These are phyloP conservation scores for Clepsis dumicolana DNA, from an alignment of 2,888 invertebrate genomes.

Conservation along the genomic window DNA sequence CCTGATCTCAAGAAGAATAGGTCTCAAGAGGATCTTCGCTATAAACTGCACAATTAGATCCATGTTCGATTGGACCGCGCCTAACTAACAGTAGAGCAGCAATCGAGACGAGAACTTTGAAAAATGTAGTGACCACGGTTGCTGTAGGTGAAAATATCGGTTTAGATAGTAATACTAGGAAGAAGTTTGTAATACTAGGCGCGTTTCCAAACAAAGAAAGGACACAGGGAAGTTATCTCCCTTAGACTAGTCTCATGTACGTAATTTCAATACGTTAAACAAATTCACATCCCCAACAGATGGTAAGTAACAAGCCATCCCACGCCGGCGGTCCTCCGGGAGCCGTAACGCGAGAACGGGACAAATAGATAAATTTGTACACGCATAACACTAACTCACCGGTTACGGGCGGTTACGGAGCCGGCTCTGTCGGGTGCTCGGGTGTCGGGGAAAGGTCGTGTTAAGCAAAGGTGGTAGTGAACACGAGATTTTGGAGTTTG, in stretches of 20 bases:
- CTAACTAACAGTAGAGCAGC: no score
- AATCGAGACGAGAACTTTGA: no score
- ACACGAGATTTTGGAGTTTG: background rate
- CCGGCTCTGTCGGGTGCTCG: no score
- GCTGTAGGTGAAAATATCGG: no score
- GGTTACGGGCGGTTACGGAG: background rate
- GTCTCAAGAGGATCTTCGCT: no score
- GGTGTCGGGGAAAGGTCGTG: background rate
- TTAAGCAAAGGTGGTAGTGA: background rate
- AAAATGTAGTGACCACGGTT: no score
- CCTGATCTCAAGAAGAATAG: no score
- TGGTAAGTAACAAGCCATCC: slow-evolving; percentile 29
- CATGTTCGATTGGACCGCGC: no score
- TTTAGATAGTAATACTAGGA: no score
- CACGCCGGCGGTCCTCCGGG: slow-evolving; percentile 58
- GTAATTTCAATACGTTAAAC: background rate
- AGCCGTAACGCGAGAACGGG: slow-evolving; percentile 69
- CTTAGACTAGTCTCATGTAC: background rate
- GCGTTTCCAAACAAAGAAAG: background rate
- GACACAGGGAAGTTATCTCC: background rate
- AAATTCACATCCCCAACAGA: slow-evolving; percentile 18
- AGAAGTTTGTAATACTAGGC: no score
- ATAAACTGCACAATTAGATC: no score
- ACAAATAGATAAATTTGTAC: slow-evolving; percentile 77
- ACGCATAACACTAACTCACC: slow-evolving; percentile 67